Evolutionary conservation across 2,113 vertebrate genomes (phyloP), one percentile per base, ranked within the genome.

Genomic region (Hystrix cristata): DNA sequence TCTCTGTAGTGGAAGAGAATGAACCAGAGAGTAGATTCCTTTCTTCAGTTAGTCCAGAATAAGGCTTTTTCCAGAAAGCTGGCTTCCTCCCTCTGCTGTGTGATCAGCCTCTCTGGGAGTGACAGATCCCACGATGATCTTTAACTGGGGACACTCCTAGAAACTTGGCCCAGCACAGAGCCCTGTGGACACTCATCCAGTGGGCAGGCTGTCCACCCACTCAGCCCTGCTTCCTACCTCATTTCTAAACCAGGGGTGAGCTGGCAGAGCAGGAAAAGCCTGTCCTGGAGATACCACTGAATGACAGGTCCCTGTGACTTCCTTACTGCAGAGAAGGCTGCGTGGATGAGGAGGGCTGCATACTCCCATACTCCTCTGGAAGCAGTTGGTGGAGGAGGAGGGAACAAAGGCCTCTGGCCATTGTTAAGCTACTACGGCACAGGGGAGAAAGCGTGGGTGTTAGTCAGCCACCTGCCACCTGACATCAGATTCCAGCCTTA

Each of bases 31-130:
- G 14, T 10, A 48, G 14, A 65, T 34, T 72, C 53, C 74, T 94
- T 90, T 90, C 87, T 93, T 93, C 71, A 60, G 4, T 14, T 15
- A 59, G 38, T 87, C 31, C 60, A 34, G 48, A 21, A 65, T 18
- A 74, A 87, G 69, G n/a, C 7, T 65, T 89, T 87, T 48, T 29
- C 85, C 12, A 7, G 69, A 53, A 79, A 72, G 34, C 46, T 83
- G 43, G 25, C 43, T 82, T 46, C 11, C 25, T 55, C 19, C 1
- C 3, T 76, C 34, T 91, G 51, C 51, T 48, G 16, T 46, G 51
- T 60, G 76, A 34, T 67, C 31, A 65, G 85, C 11, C 18, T 5
- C 48, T 8, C 3, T 14, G 4, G 62, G 55, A 67, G 64, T 57
- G 79, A 71, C 38, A 46, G 43, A 74, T 38, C 21, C 38, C 13